Conservation (phyloP, 2,113 vertebrate genomes). For the Vicugna pacos region DNA sequence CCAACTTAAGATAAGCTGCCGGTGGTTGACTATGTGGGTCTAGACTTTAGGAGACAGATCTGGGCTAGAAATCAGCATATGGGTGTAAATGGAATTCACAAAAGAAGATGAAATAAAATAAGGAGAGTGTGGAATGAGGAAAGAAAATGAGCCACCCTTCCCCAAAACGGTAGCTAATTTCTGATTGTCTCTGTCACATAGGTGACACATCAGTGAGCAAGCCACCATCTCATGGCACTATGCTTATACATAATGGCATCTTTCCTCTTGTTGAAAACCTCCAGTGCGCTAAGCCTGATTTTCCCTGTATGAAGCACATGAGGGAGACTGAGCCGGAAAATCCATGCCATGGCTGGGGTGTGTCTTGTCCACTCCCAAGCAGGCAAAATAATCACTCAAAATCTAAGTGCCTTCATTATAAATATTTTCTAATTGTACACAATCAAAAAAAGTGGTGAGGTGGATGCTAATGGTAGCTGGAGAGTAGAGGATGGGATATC, state of each 20-base stretch:
- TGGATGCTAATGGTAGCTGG: neutral
- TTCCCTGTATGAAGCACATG: neutral
- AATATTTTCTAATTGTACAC: slow-evolving; percentile 1
- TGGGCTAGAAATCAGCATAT: neutral
- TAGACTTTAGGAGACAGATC: slow-evolving; percentile 24
- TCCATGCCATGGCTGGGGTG: neutral
- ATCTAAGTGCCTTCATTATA: neutral
- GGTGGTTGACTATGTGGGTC: neutral
- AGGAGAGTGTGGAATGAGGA: neutral
- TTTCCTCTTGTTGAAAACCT: slow-evolving; percentile 27
- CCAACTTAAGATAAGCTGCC: neutral
- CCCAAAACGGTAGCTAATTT: neutral
- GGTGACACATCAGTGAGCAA: neutral
- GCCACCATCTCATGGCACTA: too few species aligned
- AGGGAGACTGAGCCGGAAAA: neutral
- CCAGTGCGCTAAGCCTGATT: neutral
- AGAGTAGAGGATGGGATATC: neutral
- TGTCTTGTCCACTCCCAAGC: neutral
- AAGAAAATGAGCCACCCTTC: neutral
- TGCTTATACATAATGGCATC: neutral
- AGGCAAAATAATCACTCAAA: slow-evolving; percentile 1
- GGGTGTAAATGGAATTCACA: neutral
- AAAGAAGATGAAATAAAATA: slow-evolving; percentile 23
- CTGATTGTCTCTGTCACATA: neutral
- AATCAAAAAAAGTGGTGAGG: neutral